These are phyloP conservation scores for Merops nubicus DNA, from an alignment of 2,113 vertebrate species.

Conservation along the genomic window DNA sequence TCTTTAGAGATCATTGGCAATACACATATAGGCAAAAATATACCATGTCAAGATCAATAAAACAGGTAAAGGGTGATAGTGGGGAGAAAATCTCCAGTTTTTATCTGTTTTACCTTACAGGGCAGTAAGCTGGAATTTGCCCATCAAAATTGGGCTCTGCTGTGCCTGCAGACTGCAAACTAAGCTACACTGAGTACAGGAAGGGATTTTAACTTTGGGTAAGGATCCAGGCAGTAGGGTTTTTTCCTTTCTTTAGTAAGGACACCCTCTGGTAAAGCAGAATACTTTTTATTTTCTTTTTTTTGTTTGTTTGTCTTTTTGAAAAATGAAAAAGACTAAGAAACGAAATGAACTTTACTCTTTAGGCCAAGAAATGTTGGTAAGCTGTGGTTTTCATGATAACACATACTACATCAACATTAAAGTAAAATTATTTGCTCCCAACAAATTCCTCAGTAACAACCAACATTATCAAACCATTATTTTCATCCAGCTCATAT, in stretches of 20 bases:
- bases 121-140: background rate
- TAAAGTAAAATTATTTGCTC: background rate
- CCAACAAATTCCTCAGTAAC: background rate
- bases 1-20: background rate
- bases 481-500: background rate
- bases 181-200: background rate
- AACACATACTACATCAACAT: background rate
- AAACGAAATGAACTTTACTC: background rate
- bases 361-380: background rate
- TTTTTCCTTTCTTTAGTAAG: background rate
- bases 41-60: background rate
- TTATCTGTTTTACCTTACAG: background rate
- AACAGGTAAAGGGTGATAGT: fast-evolving
- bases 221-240: background rate
- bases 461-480: background rate
- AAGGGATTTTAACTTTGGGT: background rate
- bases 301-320: too few species aligned
- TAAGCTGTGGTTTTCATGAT: background rate
- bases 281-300: background rate
- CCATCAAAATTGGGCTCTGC: background rate
- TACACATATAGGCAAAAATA: background rate
- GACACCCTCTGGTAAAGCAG: background rate
- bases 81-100: background rate
- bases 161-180: background rate
- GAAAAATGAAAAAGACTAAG: background rate